These are phyloP conservation scores for Onychostoma macrolepis DNA, from an alignment of 2,113 vertebrate genomes.

Conservation along the genomic window DNA sequence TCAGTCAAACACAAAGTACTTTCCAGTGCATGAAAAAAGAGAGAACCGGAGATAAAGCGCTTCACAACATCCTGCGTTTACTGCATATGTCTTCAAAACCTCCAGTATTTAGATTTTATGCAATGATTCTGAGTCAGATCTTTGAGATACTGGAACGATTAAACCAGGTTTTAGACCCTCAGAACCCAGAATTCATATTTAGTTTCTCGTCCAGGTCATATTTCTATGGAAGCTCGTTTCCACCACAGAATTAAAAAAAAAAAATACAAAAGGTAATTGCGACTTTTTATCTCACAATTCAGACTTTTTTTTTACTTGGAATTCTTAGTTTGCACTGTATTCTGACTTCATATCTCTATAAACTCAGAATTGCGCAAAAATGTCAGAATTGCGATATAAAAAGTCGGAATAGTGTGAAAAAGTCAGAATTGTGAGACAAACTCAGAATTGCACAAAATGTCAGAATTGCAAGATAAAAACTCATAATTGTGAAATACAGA, in stretches of 20 bases:
- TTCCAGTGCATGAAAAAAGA: slow-evolving; percentile 82
- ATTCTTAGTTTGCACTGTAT: background rate
- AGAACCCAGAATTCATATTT: background rate
- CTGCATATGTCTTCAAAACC: background rate
- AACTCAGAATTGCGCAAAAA: too few species aligned
- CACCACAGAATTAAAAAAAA: background rate
- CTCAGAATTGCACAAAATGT: too few species aligned
- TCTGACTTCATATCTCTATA: too few species aligned
- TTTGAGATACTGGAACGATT: background rate
- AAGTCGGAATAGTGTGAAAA: too few species aligned
- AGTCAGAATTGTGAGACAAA: too few species aligned
- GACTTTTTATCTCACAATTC: background rate
- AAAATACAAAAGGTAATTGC: too few species aligned
- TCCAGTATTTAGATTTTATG: background rate
- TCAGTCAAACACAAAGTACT: slow-evolving; percentile 72
- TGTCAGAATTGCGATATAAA: too few species aligned
- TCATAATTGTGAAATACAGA: too few species aligned
- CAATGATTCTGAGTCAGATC: background rate
- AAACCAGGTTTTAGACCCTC: background rate
- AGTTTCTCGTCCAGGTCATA: background rate
- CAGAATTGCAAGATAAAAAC: too few species aligned
- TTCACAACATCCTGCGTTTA: background rate
- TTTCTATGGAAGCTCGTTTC: background rate
- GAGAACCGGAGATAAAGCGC: slow-evolving; percentile 65
- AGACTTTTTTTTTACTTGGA: background rate